Percentiles rank a stretch among this genome's conserved stretches.
These are phyloP conservation scores for Odontocolon sp. DNA, from an alignment of 2,888 invertebrate species.

Conservation along the genomic window DNA sequence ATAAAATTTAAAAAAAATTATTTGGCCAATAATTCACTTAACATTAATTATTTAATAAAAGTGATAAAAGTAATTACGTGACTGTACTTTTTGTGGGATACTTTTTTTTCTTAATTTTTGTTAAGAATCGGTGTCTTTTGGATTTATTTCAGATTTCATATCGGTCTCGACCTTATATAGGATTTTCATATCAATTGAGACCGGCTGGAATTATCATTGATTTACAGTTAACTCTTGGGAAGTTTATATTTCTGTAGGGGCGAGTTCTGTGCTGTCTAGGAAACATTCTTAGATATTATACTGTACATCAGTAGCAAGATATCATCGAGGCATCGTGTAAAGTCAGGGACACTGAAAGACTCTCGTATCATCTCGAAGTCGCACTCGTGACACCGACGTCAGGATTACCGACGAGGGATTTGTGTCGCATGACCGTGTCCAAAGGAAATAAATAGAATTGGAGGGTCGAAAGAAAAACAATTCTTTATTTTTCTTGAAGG, in stretches of 20 bases:
- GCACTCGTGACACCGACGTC: slow-evolving; percentile 52
- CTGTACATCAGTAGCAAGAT: slow-evolving; percentile 25
- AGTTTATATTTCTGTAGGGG: slow-evolving; percentile 55
- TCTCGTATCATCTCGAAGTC: slow-evolving; percentile 32
- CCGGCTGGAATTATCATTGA: slow-evolving; percentile 58
- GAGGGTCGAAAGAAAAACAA: slow-evolving; percentile 35
- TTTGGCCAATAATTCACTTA: no score
- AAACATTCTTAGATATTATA: slow-evolving; percentile 17
- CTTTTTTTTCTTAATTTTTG: no score
- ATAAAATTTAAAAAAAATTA: no score
- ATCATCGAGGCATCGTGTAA: slow-evolving; percentile 46
- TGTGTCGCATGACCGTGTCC: slow-evolving; percentile 52
- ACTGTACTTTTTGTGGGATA: no score
- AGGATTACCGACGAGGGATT: slow-evolving; percentile 61
- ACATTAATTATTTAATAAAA: no score
- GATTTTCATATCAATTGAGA: slow-evolving; percentile 41
- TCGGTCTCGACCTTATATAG: slow-evolving; percentile 17
- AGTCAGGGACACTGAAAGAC: slow-evolving; percentile 34
- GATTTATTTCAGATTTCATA: background rate
- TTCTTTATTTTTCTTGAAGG: background rate
- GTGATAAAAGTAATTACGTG: no score
- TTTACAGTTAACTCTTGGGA: slow-evolving; percentile 43
- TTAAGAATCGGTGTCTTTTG: no score
- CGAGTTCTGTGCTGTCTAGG: slow-evolving; percentile 38
- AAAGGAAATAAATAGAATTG: slow-evolving; percentile 36